Base-by-base conservation (phyloP, 2,113 vertebrate genomes). In the Lucifuga dentata region DNA sequence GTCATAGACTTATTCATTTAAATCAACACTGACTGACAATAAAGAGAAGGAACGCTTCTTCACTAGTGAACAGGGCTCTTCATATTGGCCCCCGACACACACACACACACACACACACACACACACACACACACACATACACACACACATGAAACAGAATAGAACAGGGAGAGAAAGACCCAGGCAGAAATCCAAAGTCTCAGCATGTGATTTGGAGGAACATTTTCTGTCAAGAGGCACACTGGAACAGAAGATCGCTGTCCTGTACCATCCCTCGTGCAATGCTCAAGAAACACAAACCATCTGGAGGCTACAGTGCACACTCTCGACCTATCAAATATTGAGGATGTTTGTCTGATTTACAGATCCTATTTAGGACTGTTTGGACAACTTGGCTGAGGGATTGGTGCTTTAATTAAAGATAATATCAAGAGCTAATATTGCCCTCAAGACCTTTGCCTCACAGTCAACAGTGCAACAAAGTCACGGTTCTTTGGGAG, bases 361-460 rank as follows among this genome's bases (percentile, higher is more conserved):
- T 92, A 90, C 83, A 60, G 60, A 61, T 64, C 86, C 85, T 88
- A 88, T 92, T 92, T 90, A 88, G 84, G 76, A 73, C 74, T 92
- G 91, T 93, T 92, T 92, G 88, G 87, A 90, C 84, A 92, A 91
- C 86, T 92, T 78, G 78, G 85, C 64, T 79, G 86, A 85, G 76
- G 89, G 89, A 93, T 92, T 86, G 81, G 81, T 40, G 78, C 83
- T 86, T 92, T 93, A 92, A 93, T 94, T 93, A 92, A 93, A 93
- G 89, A 94, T 92, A 93, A 94, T 92, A 94, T 89, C 84, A 82
- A 83, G 84, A 86, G 77, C 74, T 90, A 90, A 92, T 87, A 74
- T 91, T 60, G 64, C 71, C 75, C 76, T 69, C 52, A 73, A 85
- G 84, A 89, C 88, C 82, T 74, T 77, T 78, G 73, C 81, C 76